Percentiles rank a stretch among this genome's conserved stretches.
These are phyloP conservation scores for Pachliopta kotzebuea DNA, from an alignment of 2,888 invertebrate species.

Conservation along the genomic window DNA sequence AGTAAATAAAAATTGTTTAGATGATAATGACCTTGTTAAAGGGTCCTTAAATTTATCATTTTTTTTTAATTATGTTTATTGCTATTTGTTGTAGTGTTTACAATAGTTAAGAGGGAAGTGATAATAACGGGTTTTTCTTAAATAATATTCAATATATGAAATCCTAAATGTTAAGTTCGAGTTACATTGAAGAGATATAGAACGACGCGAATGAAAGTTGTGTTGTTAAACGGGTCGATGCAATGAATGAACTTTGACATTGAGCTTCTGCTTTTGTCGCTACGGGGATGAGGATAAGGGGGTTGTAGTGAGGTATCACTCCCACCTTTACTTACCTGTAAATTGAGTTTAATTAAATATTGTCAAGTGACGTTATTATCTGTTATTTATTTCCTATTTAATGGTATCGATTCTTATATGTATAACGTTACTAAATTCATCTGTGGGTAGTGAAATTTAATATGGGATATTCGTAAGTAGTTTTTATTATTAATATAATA, in stretches of 20 bases:
- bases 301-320: not conserved
- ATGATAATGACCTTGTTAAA: no score
- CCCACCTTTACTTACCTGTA: not conserved
- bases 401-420: no score
- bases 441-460: no score
- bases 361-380: not conserved
- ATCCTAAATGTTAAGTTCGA: not conserved
- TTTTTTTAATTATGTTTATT: no score
- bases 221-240: constrained; percentile 10
- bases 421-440: not conserved
- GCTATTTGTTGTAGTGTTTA: no score
- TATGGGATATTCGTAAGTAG: no score
- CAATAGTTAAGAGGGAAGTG: no score
- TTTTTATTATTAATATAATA: no score
- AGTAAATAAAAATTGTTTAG: no score
- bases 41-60: no score
- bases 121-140: no score
- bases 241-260: constrained; percentile 21
- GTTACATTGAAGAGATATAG: not conserved
- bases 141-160: not conserved
- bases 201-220: not conserved
- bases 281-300: not conserved
- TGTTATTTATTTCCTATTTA: not conserved
- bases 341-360: not conserved
- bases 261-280: constrained; percentile 7